These are phyloP conservation scores for Podarcis cretensis DNA, from an alignment of 2,113 vertebrate species.

Conservation along the genomic window DNA sequence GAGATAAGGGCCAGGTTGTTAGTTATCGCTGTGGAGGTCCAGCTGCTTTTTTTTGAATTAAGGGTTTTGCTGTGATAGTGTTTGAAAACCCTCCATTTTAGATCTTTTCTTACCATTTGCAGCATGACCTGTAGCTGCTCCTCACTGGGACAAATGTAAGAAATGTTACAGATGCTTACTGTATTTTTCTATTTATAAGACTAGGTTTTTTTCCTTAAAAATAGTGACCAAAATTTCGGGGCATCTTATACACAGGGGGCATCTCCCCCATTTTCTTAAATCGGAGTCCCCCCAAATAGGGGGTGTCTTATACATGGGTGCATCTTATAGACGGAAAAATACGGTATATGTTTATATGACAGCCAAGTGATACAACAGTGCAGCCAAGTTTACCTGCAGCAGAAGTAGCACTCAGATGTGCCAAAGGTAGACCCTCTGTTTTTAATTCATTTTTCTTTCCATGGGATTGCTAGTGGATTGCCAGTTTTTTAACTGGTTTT, in stretches of 20 bases:
- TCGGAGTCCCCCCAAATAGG: no score
- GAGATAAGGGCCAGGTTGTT: background rate
- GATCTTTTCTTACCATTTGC: background rate
- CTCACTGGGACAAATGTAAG: background rate
- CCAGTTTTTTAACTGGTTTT: background rate
- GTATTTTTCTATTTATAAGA: no score
- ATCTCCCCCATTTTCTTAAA: no score
- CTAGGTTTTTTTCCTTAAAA: no score
- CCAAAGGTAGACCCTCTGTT: background rate
- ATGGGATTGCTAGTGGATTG: background rate
- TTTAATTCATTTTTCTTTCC: background rate
- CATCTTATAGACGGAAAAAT: no score
- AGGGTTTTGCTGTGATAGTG: background rate
- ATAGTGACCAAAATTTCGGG: no score
- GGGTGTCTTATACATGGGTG: no score
- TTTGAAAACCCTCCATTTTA: background rate
- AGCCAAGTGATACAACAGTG: background rate
- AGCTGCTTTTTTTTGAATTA: background rate
- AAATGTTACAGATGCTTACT: background rate
- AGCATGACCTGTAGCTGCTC: background rate
- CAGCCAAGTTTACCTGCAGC: background rate
- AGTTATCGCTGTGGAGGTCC: background rate
- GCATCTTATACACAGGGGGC: no score
- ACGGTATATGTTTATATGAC: background rate
- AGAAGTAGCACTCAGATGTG: no score